Evolutionary conservation across 2,888 invertebrate species (phyloP).

Genomic region (Antheraea assamensis): DNA sequence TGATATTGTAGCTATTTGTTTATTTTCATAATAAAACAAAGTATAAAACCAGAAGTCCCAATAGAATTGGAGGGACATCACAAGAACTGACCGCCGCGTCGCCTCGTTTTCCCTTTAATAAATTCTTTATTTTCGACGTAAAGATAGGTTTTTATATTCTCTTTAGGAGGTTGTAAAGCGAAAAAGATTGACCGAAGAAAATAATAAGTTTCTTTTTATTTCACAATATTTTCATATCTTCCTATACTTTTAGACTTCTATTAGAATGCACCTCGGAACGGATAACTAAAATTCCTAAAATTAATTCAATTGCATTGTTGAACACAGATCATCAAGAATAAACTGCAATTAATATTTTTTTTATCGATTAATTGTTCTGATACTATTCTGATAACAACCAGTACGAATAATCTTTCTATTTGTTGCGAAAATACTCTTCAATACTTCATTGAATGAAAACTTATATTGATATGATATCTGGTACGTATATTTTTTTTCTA

Average conservation of each 20-base stretch:
- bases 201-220: slow-evolving; percentile 1
- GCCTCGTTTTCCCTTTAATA: slow-evolving; percentile 47
- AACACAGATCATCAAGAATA: no score
- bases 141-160: slow-evolving; percentile 47
- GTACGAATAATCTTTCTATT: no score
- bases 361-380: no score
- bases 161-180: slow-evolving; percentile 45
- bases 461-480: neutral
- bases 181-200: slow-evolving; percentile 41
- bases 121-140: slow-evolving; percentile 56
- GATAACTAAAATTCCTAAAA: no score
- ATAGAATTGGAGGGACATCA: slow-evolving; percentile 37
- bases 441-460: neutral
- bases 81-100: slow-evolving; percentile 41
- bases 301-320: no score
- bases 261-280: neutral
- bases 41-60: slow-evolving; percentile 47
- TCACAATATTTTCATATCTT: neutral
- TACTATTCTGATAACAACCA: no score
- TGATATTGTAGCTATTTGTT: slow-evolving; percentile 38
- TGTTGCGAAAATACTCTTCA: neutral
- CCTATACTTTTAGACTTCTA: neutral
- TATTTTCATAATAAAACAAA: slow-evolving; percentile 50
- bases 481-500: neutral
- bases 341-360: no score